These are phyloP conservation scores for Phyllotreta cruciferae DNA, from an alignment of 2,888 invertebrate genomes.

Conservation along the genomic window DNA sequence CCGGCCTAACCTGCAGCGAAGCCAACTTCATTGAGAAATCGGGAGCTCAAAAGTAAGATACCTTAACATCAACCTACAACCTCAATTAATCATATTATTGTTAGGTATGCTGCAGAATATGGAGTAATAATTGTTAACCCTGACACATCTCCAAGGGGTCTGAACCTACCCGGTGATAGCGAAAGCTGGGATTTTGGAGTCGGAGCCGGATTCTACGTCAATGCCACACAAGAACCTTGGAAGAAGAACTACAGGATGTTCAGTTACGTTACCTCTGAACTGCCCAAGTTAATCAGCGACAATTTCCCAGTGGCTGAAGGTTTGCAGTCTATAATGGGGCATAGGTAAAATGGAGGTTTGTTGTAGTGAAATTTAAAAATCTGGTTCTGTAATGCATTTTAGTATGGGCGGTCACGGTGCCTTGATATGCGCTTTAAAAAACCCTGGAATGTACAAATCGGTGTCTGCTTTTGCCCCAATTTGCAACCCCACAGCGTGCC, in stretches of 20 bases:
- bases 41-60: constrained; percentile 80
- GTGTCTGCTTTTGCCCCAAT: constrained; percentile 97
- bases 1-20: constrained; percentile 93
- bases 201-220: constrained; percentile 94
- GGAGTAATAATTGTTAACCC: constrained; percentile 90
- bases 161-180: constrained; percentile 89
- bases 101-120: constrained; percentile 80
- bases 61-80: neutral
- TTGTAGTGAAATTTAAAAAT: neutral
- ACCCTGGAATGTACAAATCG: constrained; percentile 85
- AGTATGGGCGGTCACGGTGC: constrained; percentile 99
- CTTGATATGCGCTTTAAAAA: constrained; percentile 85
- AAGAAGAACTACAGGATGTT: constrained; percentile 93
- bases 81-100: neutral
- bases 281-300: constrained; percentile 75
- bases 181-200: constrained; percentile 94
- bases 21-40: constrained; percentile 95
- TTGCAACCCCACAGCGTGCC: constrained; percentile 81
- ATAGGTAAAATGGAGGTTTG: constrained; percentile 66
- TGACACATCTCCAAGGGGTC: constrained; percentile 94
- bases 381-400: constrained; percentile 49
- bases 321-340: constrained; percentile 80
- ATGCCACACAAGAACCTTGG: constrained; percentile 93
- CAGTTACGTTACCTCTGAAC: constrained; percentile 88
- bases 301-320: constrained; percentile 74